Base-by-base conservation (phyloP, 1,140 invertebrate genomes). In the Vollenhovia emeryi region DNA sequence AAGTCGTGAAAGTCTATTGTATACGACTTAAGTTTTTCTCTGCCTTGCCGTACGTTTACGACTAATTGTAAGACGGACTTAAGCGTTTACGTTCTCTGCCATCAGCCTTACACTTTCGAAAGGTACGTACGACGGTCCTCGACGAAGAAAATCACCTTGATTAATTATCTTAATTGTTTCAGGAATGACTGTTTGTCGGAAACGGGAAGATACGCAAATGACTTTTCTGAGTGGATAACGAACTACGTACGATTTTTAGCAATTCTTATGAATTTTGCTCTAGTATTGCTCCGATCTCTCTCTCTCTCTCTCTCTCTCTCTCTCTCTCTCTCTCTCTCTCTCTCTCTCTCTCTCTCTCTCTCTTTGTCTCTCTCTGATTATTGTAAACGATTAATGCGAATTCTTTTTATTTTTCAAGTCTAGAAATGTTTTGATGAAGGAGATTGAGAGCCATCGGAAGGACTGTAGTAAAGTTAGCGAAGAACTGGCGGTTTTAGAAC, bases 181-280 rank as follows among this genome's bases (percentile, higher is more conserved):
- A 82, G 78, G 78, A 18, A 33, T 15, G 30, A 73, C 5, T 71
- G 36, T 18, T 24, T 73, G 21, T 71, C 66, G n/a, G 27, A 24
- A 45, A 33, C 33, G 59, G 66, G 36, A 21, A 82, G 30, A 3
- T 82, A 82, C 13, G 66, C 64, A 8, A 30, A 73, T 59, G 9
- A 45, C 11, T 73, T 82, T 45, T 82, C 24, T 11, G n/a, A 73
- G 0, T 82, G 78, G 78, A 73, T 82, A 30, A 80, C 48, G 3
- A 52, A 82, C 21, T 82, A 82, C 13, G 78, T 82, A 82, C 15
- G 78, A 57, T 57, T 55, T 0, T 45, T 71, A 40, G 50, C 11
- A 33, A 21, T 21, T 71, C 24, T 5, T 52, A 48, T 24, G 4
- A 76, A 59, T 68, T 75, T 21, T n/a, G n/a, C n/a, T n/a, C n/a